Evolutionary conservation across 2,797 vertebrate species (phyloP).

Genomic region (Oceanodroma leucorhoa): DNA sequence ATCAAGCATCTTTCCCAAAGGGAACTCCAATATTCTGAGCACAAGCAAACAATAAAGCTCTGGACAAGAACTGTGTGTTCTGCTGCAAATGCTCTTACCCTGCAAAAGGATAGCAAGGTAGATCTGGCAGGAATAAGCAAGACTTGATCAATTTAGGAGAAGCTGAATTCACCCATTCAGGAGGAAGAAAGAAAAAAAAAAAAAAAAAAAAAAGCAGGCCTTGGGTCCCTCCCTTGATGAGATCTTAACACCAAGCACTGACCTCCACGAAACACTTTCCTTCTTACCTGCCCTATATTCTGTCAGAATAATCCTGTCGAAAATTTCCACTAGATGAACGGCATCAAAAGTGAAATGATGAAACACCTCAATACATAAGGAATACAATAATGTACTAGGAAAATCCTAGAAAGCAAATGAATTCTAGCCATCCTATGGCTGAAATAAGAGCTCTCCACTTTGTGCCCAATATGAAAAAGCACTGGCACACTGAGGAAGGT

Average conservation of each 20-base stretch:
- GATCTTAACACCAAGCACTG: not conserved
- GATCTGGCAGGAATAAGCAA: not conserved
- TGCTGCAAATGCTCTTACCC: not conserved
- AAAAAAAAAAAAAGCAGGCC: too few relatives aligned
- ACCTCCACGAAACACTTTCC: not conserved
- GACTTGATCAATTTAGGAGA: not conserved
- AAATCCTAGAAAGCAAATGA: not conserved
- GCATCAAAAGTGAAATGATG: not conserved
- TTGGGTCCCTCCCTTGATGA: not conserved
- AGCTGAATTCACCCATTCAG: not conserved
- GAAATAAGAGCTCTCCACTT: not conserved
- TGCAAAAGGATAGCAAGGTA: not conserved
- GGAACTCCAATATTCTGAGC: not conserved
- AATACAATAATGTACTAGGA: not conserved
- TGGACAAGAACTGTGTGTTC: slow-evolving; percentile 10
- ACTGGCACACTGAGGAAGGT: not conserved
- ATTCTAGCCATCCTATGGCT: not conserved
- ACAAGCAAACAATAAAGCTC: slow-evolving; percentile 51
- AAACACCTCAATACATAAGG: not conserved
- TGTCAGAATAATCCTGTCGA: not conserved
- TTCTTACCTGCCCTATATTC: not conserved
- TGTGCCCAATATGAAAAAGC: not conserved
- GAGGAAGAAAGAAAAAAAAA: too few relatives aligned
- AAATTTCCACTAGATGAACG: not conserved
- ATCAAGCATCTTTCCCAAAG: slow-evolving; percentile 13